Evolutionary conservation across 1,140 invertebrate genomes (phyloP).

Genomic region (Dufourea novaeangliae): DNA sequence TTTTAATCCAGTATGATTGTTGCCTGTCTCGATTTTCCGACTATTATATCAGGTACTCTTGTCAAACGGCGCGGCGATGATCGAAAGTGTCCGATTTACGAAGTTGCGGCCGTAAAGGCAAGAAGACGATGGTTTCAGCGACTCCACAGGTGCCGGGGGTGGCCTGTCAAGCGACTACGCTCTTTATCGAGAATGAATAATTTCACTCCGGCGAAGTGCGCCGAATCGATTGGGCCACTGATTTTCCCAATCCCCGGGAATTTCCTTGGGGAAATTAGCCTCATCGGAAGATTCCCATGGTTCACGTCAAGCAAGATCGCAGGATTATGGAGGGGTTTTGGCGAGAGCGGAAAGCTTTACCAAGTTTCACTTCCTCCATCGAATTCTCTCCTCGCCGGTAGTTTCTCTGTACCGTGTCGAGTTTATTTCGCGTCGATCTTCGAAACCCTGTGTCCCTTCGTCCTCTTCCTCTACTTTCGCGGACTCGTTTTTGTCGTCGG

Average conservation of each 20-base stretch:
- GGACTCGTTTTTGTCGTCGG: not conserved
- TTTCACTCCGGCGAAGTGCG: constrained; percentile 58
- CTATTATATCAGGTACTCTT: too few relatives aligned
- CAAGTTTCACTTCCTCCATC: constrained; percentile 59
- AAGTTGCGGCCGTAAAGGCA: not conserved
- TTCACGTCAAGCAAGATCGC: constrained; percentile 64
- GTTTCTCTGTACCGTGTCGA: constrained; percentile 9
- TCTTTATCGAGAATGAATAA: constrained; percentile 70
- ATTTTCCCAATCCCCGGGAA: constrained; percentile 68
- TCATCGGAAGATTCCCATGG: constrained; percentile 70
- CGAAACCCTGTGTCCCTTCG: not conserved
- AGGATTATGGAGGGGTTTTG: constrained; percentile 52
- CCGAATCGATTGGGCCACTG: constrained; percentile 67
- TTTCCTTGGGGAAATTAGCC: constrained; percentile 71
- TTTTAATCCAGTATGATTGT: too few relatives aligned
- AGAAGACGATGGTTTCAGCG: not conserved
- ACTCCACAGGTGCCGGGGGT: constrained; percentile 68
- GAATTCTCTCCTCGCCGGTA: constrained; percentile 31
- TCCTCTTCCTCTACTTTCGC: not conserved
- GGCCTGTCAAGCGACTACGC: constrained; percentile 54
- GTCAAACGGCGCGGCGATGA: not conserved
- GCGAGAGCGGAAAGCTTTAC: constrained; percentile 33
- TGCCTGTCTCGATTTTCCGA: too few relatives aligned
- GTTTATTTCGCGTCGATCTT: constrained; percentile 44
- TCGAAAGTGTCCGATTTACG: not conserved